phyloP scores from a whole-genome alignment of 2,113 vertebrate species.

The Caracal caracal region DNA sequence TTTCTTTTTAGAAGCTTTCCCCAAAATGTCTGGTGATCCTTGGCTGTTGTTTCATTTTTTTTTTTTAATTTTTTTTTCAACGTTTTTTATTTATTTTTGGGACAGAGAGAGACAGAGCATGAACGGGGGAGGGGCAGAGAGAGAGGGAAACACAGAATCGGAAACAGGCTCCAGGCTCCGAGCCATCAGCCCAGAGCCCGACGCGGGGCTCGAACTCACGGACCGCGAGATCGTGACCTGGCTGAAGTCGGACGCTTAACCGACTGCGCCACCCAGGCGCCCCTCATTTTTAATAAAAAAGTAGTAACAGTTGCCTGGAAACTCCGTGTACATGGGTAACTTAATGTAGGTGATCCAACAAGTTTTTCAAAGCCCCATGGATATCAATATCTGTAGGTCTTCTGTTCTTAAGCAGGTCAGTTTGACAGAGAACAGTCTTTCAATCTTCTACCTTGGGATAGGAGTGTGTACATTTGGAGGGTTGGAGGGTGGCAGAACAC shows the following conservation, averaged over 20 bases:
- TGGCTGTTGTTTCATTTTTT: slow-evolving; percentile 34
- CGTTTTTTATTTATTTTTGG: too few species aligned
- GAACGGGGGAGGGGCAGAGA: too few species aligned
- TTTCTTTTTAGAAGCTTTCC: slow-evolving; percentile 30
- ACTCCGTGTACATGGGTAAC: neutral
- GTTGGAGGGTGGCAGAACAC: too few species aligned
- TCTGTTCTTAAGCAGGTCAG: slow-evolving; percentile 41
- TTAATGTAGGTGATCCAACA: neutral
- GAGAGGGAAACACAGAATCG: too few species aligned
- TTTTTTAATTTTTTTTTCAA: too few species aligned
- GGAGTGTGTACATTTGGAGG: neutral
- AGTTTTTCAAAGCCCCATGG: slow-evolving; percentile 13
- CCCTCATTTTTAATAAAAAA: neutral
- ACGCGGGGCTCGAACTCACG: too few species aligned
- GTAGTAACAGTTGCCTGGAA: slow-evolving; percentile 25
- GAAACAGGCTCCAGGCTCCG: too few species aligned
- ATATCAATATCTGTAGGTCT: neutral
- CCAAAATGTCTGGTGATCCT: neutral
- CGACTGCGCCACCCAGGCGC: too few species aligned
- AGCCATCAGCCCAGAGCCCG: too few species aligned
- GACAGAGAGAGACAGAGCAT: too few species aligned
- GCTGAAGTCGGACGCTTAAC: too few species aligned
- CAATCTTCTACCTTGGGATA: neutral
- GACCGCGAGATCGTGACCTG: too few species aligned
- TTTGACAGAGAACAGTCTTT: slow-evolving; percentile 36